phyloP scores from a whole-genome alignment of 2,797 vertebrate species.

The Notolepis coatsorum region DNA sequence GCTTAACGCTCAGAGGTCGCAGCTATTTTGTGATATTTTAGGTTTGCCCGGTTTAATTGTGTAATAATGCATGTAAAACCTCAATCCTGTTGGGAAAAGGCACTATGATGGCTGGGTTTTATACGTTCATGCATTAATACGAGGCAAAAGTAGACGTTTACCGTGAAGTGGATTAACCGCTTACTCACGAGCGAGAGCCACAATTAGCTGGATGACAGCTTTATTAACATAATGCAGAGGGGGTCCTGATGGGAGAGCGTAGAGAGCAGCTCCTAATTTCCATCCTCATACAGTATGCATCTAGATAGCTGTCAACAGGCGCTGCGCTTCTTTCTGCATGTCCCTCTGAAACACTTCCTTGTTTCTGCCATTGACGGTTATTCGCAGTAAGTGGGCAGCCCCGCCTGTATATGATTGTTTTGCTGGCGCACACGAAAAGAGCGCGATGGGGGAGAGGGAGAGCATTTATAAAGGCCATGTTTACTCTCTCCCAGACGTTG shows the following conservation, averaged over 20 bases:
- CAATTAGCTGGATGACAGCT: slow-evolving; percentile 75
- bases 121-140: slow-evolving; percentile 24
- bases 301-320: slow-evolving; percentile 38
- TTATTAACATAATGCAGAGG: slow-evolving; percentile 67
- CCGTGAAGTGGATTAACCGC: slow-evolving; percentile 55
- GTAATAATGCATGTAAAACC: no score
- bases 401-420: slow-evolving; percentile 34
- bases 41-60: no score
- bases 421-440: slow-evolving; percentile 4
- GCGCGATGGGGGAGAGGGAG: slow-evolving; percentile 10
- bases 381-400: slow-evolving; percentile 47
- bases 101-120: slow-evolving; percentile 3
- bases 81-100: slow-evolving; percentile 5
- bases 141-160: slow-evolving; percentile 38
- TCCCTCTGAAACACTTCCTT: slow-evolving; percentile 23
- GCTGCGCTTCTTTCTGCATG: slow-evolving; percentile 23
- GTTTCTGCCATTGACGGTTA: slow-evolving; percentile 45
- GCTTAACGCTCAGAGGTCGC: no score
- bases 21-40: no score
- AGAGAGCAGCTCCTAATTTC: slow-evolving; percentile 57
- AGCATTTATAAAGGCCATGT: slow-evolving; percentile 34
- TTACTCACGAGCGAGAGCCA: slow-evolving; percentile 56
- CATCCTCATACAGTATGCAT: slow-evolving; percentile 28
- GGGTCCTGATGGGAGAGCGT: slow-evolving; percentile 38
- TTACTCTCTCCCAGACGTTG: slow-evolving; percentile 24